Evolutionary conservation across 2,888 invertebrate genomes (phyloP), one percentile per base, ranked within the genome.

Genomic region (Ornithoptera alexandrae): DNA sequence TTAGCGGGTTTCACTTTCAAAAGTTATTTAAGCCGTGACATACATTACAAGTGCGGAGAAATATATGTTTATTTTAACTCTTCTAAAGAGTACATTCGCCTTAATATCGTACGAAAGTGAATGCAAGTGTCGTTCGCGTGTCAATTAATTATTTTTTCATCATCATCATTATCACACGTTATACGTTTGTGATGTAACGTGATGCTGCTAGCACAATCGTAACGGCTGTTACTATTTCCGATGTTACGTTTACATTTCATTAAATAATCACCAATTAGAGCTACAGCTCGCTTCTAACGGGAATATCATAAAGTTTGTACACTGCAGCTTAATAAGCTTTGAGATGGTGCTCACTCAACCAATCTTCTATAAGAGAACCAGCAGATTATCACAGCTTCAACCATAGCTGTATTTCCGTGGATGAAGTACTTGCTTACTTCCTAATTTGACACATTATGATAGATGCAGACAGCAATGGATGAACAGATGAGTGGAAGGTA

Each of bases 1-100:
- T 59, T 63, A 63, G 58, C 57, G n/a, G 4, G 63, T 63, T 63
- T 58, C 63, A 72, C 72, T 72, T 72, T 72, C 65, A 70, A 72
- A 70, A 65, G 30, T 62, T 68, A 65, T 65, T 62, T 24, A 65
- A 69, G 56, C 72, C 70, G 57, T 72, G 70, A 70, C 72, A 70
- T 42, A 68, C 65, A 69, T 71, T 67, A 22, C 20, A 20, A 57
- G 59, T 17, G 30, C 59, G 59, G 20, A 30, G 42, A 42, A 62
- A 39, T 62, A 62, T 36, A 20, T 20, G 57, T 57, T 57, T 57
- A 8, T 57, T 57, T 57, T 57, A 18, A 20, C 20, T 50, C 18
- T 50, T 4, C 17, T 5, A 18, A 22, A 24, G 50, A 50, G 64
- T 57, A 24, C 17, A 24, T 15, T 30, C 56, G 30, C 42, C 50